Evolutionary conservation across 2,888 invertebrate genomes (phyloP), one percentile per base, ranked within the genome.

Genomic region (Idaea straminata): DNA sequence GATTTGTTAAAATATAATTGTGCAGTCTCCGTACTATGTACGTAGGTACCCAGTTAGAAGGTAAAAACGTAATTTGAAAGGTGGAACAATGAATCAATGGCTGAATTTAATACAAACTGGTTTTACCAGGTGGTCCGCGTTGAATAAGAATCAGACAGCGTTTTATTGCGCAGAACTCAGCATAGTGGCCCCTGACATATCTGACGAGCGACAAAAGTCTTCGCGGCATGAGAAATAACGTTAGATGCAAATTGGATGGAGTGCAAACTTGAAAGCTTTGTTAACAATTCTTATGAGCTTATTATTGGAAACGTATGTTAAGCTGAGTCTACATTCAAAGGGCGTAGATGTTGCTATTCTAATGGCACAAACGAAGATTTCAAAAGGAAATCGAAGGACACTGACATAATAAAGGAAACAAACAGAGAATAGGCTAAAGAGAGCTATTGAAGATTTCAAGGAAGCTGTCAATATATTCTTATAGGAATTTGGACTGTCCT

Each of bases 81-180:
- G 69, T 71, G 70, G 64, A 69, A 74, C 71, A 71, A 74, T 74
- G 71, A 69, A 68, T 74, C 74, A 61, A 66, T 72, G 70, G 72
- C 67, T 66, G 67, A 72, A 69, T 71, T 68, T 70, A 67, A 74
- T 68, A 68, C 69, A 70, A 74, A 74, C 74, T 64, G 74, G 74
- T 74, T 74, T 66, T 61, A 69, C 74, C 74, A 74, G 74, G 74
- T 74, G 74, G 74, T 70, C 72, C 67, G 68, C 69, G 64, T 62
- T 71, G 69, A 73, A 72, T 73, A 72, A 69, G 70, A 70, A 64
- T 68, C 67, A 66, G 70, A 61, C 65, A 68, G 36, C 62, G 68
- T 65, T 59, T 69, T 71, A 69, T 66, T 73, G 69, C 73, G 72
- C 69, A 69, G 67, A 69, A 62, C 72, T 70, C 69, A 68, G 65